Base-by-base conservation (phyloP, 2,113 vertebrate genomes). In the Neopipo cinnamomea region DNA sequence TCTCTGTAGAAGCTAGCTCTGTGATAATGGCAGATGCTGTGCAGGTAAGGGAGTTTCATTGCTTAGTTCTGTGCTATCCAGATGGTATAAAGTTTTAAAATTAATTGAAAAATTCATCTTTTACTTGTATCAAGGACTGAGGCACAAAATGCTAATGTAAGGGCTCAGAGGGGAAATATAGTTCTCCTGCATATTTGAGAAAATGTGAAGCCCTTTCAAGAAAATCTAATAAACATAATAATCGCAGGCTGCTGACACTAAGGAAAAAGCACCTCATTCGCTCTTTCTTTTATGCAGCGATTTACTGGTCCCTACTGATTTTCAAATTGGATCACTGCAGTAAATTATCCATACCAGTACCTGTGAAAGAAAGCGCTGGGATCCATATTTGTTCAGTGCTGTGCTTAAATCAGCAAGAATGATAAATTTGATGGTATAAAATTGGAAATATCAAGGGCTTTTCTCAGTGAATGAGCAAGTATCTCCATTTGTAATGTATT, bases 381-480 rank as follows among this genome's bases (percentile, higher is more conserved):
- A 98, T 98, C 97, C 97, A 97, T 98, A 98, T 98, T 97, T 98
- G 97, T 97, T 98, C 95, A 98, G 96, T 97, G 96, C 97, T 97
- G 95, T 98, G 98, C 98, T 98, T 98, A 98, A 98, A 98, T 98
- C 98, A 98, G 98, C 98, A 98, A 97, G 98, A 98, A 98, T 98
- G 98, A 98, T 98, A 97, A 97, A 98, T 98, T 90, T 95, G 95
- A 97, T 97, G 97, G 95, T 91, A 95, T 96, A 86, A 98, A 98
- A 98, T 98, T 98, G 97, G 96, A 98, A 98, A 88, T 98, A 98
- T 89, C 98, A 94, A 97, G 98, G 98, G 98, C 95, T 97, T 98
- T 97, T 96, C 93, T 93, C 92, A 83, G 96, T 95, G 97, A 98
- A 93, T 41, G 95, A 97, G 96, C 95, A 95, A 98, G 96, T 94